Conservation (phyloP, 2,113 vertebrate genomes). For the Seriola aureovittata region DNA sequence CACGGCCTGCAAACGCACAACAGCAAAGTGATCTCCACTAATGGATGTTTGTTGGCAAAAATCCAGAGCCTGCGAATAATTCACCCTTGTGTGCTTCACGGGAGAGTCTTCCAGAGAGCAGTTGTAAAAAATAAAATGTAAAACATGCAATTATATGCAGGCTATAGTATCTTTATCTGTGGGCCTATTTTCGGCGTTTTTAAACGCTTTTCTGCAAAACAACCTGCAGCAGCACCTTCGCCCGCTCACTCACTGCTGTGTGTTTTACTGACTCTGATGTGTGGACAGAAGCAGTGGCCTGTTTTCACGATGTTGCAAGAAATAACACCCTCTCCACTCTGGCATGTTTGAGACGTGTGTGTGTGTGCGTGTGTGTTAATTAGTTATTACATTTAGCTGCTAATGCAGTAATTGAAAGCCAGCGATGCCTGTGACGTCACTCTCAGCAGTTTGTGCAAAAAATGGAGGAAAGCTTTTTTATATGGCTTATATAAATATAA, state of each 20-base stretch:
- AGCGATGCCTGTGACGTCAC: constrained; percentile 67
- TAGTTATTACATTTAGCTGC: constrained; percentile 67
- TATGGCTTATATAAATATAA: background rate
- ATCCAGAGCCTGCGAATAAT: constrained; percentile 12
- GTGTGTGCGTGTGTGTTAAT: constrained; percentile 62
- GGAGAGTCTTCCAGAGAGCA: background rate
- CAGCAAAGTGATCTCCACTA: constrained; percentile 37
- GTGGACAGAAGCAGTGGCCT: constrained; percentile 31
- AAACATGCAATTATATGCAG: background rate
- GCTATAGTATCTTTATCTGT: background rate
- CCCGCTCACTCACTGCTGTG: background rate
- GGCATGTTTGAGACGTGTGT: constrained; percentile 19
- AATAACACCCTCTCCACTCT: constrained; percentile 13
- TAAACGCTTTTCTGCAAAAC: background rate
- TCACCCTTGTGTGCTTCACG: background rate
- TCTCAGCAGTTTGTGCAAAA: background rate
- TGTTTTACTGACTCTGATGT: constrained; percentile 1
- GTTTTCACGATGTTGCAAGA: constrained; percentile 29
- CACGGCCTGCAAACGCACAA: constrained; percentile 34
- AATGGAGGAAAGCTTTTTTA: background rate
- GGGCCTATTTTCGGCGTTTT: background rate
- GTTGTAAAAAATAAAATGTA: constrained; percentile 1
- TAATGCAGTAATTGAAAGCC: constrained; percentile 58
- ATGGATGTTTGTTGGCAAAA: constrained; percentile 38
- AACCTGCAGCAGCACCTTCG: background rate